Conservation (phyloP, 1,140 invertebrate species). For the Sipha flava region DNA sequence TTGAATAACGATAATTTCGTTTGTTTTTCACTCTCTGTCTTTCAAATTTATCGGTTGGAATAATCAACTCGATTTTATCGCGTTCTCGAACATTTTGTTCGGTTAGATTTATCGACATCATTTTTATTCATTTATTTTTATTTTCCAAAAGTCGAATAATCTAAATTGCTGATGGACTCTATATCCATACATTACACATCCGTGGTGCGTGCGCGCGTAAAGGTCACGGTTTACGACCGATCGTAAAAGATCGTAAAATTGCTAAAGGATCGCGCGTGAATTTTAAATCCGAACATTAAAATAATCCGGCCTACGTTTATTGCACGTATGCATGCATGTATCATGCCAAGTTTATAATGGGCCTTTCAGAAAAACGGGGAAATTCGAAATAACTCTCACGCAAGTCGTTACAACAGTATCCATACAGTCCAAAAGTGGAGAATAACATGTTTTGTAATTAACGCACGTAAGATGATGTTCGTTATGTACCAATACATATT, state of each 20-base stretch:
- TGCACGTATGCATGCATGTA: too few species aligned
- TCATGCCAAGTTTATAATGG: too few species aligned
- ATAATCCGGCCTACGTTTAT: too few species aligned
- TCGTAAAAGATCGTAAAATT: neutral
- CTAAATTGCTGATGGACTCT: neutral
- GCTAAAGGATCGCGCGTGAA: neutral
- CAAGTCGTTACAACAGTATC: too few species aligned
- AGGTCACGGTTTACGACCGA: neutral
- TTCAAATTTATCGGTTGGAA: neutral
- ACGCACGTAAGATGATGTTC: too few species aligned
- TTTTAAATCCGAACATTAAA: neutral
- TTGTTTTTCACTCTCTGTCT: too few species aligned
- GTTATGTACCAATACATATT: too few species aligned
- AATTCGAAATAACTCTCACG: too few species aligned
- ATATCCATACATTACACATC: neutral
- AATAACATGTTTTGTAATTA: too few species aligned
- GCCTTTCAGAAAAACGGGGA: too few species aligned
- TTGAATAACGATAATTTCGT: too few species aligned
- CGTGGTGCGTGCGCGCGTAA: neutral
- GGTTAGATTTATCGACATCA: neutral
- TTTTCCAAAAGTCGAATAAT: neutral
- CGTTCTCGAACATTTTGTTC: neutral
- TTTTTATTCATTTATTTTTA: neutral
- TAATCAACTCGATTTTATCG: neutral
- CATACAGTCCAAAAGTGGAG: too few species aligned